Evolutionary conservation across 2,113 vertebrate species (phyloP).

Genomic region (Zingel zingel): DNA sequence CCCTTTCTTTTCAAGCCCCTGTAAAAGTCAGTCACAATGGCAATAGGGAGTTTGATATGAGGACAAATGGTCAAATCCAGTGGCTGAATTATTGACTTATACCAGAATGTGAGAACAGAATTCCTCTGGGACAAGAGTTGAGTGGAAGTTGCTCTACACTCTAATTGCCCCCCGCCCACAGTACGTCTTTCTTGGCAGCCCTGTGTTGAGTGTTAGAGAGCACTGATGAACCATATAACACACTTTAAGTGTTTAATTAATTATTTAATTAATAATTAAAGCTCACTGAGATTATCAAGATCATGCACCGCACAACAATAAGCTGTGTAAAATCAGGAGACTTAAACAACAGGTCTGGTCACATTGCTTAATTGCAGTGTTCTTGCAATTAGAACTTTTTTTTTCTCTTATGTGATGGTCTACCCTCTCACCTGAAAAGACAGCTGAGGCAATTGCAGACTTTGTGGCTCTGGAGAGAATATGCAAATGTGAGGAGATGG

Average conservation of each 20-base stretch:
- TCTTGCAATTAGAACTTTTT: conserved; percentile 29
- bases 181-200: conserved; percentile 54
- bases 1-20: background rate
- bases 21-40: conserved; percentile 9
- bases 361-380: conserved; percentile 38
- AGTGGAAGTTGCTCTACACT: conserved; percentile 72
- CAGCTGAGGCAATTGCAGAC: conserved; percentile 29
- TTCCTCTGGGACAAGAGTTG: conserved; percentile 63
- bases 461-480: conserved; percentile 52
- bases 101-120: conserved; percentile 66
- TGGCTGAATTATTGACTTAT: conserved; percentile 72
- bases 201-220: conserved; percentile 54
- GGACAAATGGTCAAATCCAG: conserved; percentile 68
- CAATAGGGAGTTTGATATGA: conserved; percentile 49
- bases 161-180: conserved; percentile 73
- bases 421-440: conserved; percentile 58
- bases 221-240: conserved; percentile 66
- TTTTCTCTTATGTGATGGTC: conserved; percentile 20
- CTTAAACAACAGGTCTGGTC: conserved; percentile 50
- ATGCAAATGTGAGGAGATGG: conserved; percentile 77
- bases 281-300: conserved; percentile 67
- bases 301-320: conserved; percentile 66
- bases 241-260: conserved; percentile 58
- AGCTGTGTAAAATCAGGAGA: conserved; percentile 55
- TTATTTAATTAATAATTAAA: conserved; percentile 68